These are phyloP conservation scores for Crenichthys baileyi DNA, from an alignment of 2,797 vertebrate species.

Conservation along the genomic window DNA sequence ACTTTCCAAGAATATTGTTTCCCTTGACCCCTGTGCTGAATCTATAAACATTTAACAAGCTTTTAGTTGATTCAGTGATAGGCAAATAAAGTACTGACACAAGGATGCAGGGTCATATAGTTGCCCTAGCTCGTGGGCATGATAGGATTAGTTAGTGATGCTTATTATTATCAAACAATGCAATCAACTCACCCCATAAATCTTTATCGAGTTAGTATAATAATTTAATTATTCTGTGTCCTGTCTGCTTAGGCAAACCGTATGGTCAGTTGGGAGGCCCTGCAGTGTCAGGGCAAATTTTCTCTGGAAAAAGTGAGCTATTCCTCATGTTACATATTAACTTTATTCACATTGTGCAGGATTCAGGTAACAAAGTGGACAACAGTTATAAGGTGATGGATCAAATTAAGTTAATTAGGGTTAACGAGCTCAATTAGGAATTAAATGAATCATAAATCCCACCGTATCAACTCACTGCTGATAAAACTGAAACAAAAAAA, in stretches of 20 bases:
- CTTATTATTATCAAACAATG: constrained; percentile 40
- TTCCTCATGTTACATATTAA: neutral
- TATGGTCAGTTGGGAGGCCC: neutral
- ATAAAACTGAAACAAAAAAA: too few relatives aligned
- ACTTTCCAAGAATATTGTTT: constrained; percentile 20
- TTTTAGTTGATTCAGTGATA: constrained; percentile 7
- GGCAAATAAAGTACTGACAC: constrained; percentile 6
- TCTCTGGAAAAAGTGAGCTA: neutral
- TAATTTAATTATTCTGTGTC: constrained; percentile 10
- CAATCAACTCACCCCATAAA: constrained; percentile 40
- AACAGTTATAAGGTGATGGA: neutral
- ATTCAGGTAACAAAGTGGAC: neutral
- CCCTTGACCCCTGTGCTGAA: constrained; percentile 18
- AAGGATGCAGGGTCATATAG: neutral
- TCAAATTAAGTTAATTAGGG: neutral
- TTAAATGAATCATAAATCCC: too few relatives aligned
- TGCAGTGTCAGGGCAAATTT: neutral
- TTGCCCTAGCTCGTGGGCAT: neutral
- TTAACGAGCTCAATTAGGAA: too few relatives aligned
- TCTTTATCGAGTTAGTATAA: constrained; percentile 40
- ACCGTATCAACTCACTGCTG: too few relatives aligned
- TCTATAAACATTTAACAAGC: constrained; percentile 38
- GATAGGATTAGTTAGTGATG: constrained; percentile 15
- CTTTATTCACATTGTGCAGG: neutral
- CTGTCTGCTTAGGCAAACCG: neutral